Base-by-base conservation (phyloP, 2,113 vertebrate species). In the Polyodon spathula region DNA sequence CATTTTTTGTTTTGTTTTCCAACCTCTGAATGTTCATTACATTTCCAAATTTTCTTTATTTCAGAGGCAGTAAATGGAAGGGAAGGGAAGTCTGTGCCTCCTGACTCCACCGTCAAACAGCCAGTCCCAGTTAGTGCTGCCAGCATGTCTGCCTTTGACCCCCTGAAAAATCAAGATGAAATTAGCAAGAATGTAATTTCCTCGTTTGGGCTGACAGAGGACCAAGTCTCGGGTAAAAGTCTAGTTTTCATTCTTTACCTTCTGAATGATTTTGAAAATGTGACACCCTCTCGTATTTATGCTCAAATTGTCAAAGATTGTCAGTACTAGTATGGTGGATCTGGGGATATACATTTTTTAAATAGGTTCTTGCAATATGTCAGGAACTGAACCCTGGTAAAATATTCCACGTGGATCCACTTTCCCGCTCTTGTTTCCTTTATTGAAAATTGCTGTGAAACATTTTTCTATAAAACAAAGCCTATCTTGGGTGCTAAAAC, bases 161-260 rank as follows among this genome's bases (percentile, higher is more conserved):
- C 95, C 0, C 79, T 99, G 58, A 98, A 99, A 84, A 98, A 96
- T 84, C 95, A 97, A 84, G 94, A 97, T 63, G 96, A 97, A 78
- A 90, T 98, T 83, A 95, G 74, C 86, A 97, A 97, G 88, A 98
- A 97, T 73, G 93, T 98, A 71, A 97, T 98, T 85, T 97, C 96
- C 52, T 90, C 95, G 0, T 97, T 97, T 68, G 94, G 96, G 64
- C 77, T 99, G 76, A 87, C 90, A 58, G 94, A 99, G 76, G 93
- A 97, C 74, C 93, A 95, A 70, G 85, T 86, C 72, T 82, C 90
- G 79, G 94, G 95, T 99, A 89, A 68, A 82, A 69, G 43, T 15
- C 57, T 67, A n/a, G 2, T 42, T 40, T 52, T 9, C 9, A 6
- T 40, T 5, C 41, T 17, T 12, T 17, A 14, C 43, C 8, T 17